Evolutionary conservation across 2,113 vertebrate genomes (phyloP).

Genomic region (Prunella fulvescens): DNA sequence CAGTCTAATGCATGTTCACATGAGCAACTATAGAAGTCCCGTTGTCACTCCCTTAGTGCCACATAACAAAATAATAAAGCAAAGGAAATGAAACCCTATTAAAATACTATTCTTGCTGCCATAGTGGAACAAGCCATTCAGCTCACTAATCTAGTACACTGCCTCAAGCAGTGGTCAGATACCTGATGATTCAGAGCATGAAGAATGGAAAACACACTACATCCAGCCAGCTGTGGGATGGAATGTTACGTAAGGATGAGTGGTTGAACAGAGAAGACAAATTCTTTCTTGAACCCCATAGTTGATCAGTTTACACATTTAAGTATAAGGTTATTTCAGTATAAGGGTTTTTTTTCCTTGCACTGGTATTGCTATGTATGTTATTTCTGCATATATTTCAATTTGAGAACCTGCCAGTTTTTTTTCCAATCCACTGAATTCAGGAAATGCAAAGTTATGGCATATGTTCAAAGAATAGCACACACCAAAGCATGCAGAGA

Average conservation of each 20-base stretch:
- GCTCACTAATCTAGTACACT: conserved; percentile 8
- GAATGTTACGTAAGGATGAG: neutral
- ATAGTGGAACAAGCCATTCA: neutral
- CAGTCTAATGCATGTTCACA: conserved; percentile 2
- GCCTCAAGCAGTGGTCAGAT: conserved; percentile 13
- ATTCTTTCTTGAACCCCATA: conserved; percentile 7
- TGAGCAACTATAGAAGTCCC: neutral
- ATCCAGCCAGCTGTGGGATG: conserved; percentile 39
- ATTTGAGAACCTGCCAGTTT: neutral
- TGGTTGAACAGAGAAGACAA: neutral
- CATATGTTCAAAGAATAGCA: neutral
- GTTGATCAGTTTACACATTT: neutral
- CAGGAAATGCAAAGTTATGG: conserved; percentile 22
- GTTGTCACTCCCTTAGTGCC: neutral
- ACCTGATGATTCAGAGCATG: conserved; percentile 43
- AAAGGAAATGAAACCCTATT: conserved; percentile 67
- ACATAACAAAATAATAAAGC: neutral
- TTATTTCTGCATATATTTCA: conserved; percentile 55
- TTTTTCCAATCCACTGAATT: neutral
- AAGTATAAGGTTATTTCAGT: neutral
- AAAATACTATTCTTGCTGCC: conserved; percentile 40
- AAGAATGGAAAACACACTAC: conserved; percentile 29
- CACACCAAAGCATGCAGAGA: neutral
- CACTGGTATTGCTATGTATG: neutral
- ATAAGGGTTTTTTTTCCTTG: neutral